Evolutionary conservation across 2,888 invertebrate species (phyloP).

Genomic region (Lysandra bellargus): DNA sequence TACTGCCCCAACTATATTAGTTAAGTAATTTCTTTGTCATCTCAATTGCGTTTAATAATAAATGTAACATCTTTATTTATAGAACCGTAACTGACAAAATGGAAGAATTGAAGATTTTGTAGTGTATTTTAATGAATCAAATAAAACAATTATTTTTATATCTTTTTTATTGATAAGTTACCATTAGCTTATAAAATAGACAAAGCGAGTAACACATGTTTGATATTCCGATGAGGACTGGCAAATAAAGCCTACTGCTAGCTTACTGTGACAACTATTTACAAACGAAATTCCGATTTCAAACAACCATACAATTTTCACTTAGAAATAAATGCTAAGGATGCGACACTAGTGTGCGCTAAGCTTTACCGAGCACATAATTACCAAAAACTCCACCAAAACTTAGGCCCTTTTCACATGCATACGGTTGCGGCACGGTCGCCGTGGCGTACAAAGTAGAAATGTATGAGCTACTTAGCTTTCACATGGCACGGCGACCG

Average conservation of each 20-base stretch:
- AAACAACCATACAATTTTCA: slow-evolving; percentile 23
- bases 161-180: slow-evolving; percentile 22
- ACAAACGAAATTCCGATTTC: slow-evolving; percentile 33
- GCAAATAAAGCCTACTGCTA: slow-evolving; percentile 20
- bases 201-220: slow-evolving; percentile 24
- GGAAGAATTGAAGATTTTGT: neutral
- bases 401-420: too few relatives aligned
- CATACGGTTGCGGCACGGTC: too few relatives aligned
- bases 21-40: too few relatives aligned
- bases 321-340: slow-evolving; percentile 23
- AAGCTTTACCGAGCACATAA: slow-evolving; percentile 1
- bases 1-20: too few relatives aligned
- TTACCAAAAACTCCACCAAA: neutral
- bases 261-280: slow-evolving; percentile 33
- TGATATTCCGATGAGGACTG: neutral
- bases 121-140: neutral
- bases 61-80: slow-evolving; percentile 16
- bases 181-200: slow-evolving; percentile 20
- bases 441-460: too few relatives aligned
- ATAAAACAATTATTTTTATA: slow-evolving; percentile 22
- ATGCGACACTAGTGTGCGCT: slow-evolving; percentile 24
- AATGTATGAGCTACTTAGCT: too few relatives aligned
- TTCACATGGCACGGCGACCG: too few relatives aligned
- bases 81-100: neutral
- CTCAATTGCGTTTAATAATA: neutral